Percentiles rank a stretch among this genome's conserved stretches.
Evolutionary conservation across 2,113 vertebrate genomes (phyloP).

Genomic region (Chaetorhynchus papuensis): DNA sequence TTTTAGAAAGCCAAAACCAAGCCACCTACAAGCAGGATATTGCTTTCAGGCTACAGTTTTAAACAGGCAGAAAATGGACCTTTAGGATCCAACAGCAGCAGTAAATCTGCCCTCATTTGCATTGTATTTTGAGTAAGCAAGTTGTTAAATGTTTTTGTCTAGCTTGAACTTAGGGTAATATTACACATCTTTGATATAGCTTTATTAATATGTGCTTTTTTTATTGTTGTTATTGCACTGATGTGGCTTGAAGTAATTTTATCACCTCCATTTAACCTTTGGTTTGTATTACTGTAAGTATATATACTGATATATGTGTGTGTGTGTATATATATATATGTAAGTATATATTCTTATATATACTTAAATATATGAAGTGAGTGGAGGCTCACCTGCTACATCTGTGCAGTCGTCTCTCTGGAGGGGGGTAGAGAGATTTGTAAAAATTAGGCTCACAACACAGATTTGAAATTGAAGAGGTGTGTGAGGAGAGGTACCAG

Average conservation of each 20-base stretch:
- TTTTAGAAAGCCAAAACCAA: neutral
- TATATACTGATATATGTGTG: neutral
- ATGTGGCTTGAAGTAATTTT: neutral
- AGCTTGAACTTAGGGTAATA: neutral
- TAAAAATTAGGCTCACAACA: neutral
- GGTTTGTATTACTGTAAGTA: neutral
- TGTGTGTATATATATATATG: neutral
- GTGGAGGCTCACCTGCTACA: neutral
- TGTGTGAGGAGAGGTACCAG: neutral
- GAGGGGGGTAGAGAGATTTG: neutral
- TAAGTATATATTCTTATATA: neutral
- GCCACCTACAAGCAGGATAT: neutral
- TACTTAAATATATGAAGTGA: neutral
- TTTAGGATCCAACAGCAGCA: neutral
- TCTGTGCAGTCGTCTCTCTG: neutral
- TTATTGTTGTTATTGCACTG: neutral
- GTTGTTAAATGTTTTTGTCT: neutral
- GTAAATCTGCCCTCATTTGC: neutral
- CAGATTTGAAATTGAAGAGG: neutral
- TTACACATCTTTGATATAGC: neutral
- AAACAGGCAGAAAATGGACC: neutral
- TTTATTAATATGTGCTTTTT: neutral
- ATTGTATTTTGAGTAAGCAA: neutral
- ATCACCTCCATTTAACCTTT: neutral
- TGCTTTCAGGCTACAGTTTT: neutral